Conservation (phyloP, 64 coral and sea anemone species). For the Pocillopora damicornis region DNA sequence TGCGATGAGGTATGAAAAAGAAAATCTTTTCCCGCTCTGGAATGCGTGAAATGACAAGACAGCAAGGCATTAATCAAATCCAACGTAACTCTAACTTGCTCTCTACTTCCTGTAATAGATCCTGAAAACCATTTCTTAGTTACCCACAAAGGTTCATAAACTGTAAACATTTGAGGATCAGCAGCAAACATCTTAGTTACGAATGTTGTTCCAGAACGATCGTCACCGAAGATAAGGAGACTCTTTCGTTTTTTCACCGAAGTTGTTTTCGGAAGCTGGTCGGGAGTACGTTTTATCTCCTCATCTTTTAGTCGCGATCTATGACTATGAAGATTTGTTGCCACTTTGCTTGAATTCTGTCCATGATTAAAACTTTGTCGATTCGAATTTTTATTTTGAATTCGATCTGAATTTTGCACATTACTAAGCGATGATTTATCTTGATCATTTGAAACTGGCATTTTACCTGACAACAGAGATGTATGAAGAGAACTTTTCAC, state of each 20-base stretch:
- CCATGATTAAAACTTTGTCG: no score
- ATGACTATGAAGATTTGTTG: not conserved
- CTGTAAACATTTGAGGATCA: slow-evolving; percentile 53
- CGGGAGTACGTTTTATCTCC: not conserved
- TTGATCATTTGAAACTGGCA: no score
- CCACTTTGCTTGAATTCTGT: not conserved
- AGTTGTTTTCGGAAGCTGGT: not conserved
- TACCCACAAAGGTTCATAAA: slow-evolving; percentile 55
- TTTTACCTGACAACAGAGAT: no score
- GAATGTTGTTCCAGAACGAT: slow-evolving; percentile 57
- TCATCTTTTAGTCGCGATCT: not conserved
- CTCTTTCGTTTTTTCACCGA: slow-evolving; percentile 23
- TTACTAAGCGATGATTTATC: not conserved
- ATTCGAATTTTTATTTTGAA: not conserved
- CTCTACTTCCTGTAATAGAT: not conserved
- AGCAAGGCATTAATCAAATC: slow-evolving; percentile 40
- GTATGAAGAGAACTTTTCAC: no score
- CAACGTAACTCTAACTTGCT: not conserved
- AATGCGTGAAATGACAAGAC: slow-evolving; percentile 33
- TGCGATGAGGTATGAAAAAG: not conserved
- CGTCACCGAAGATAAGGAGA: slow-evolving; percentile 47
- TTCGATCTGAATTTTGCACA: not conserved
- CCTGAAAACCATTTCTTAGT: slow-evolving; percentile 24
- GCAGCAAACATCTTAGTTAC: slow-evolving; percentile 52
- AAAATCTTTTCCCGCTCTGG: slow-evolving; percentile 7